A percentile compares a stretch with the other conserved stretches of the same genome.
Conservation (phyloP, 2,888 invertebrate genomes). For the Chloromyia formosa region DNA sequence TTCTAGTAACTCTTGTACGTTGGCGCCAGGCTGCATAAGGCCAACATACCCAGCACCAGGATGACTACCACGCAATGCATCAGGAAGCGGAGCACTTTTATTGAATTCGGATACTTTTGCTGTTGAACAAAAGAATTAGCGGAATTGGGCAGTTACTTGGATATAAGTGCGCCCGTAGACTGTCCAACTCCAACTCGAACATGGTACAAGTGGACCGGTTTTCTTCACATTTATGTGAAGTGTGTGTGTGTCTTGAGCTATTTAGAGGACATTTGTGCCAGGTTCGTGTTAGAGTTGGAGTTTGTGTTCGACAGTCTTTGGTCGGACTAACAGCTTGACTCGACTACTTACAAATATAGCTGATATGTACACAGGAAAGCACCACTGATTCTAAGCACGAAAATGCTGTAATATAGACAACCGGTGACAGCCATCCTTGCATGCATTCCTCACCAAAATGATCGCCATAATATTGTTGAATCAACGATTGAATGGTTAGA, state of each 20-base stretch:
- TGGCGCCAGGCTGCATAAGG: conserved; percentile 65
- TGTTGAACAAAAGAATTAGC: conserved; percentile 54
- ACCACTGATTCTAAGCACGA: conserved; percentile 66
- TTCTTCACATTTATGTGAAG: too few relatives aligned
- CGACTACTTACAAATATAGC: conserved; percentile 66
- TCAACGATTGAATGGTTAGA: conserved; percentile 67
- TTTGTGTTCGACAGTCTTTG: too few relatives aligned
- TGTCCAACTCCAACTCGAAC: too few relatives aligned
- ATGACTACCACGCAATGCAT: conserved; percentile 68
- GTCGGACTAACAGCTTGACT: too few relatives aligned
- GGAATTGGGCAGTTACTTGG: too few relatives aligned
- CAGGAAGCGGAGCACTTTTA: conserved; percentile 68
- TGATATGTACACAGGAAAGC: conserved; percentile 65
- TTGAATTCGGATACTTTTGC: conserved; percentile 72
- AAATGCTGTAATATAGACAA: conserved; percentile 69
- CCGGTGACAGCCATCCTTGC: conserved; percentile 66
- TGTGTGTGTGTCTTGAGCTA: too few relatives aligned
- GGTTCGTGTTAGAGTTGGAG: too few relatives aligned
- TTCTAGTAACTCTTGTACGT: conserved; percentile 70
- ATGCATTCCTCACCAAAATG: conserved; percentile 67
- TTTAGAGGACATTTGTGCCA: too few relatives aligned
- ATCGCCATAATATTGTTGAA: conserved; percentile 68
- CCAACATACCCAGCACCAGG: conserved; percentile 60
- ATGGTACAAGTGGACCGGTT: too few relatives aligned
- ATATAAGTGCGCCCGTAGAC: conserved; percentile 4